phyloP scores from a whole-genome alignment of 2,797 vertebrate species.

The Ispidina picta region DNA sequence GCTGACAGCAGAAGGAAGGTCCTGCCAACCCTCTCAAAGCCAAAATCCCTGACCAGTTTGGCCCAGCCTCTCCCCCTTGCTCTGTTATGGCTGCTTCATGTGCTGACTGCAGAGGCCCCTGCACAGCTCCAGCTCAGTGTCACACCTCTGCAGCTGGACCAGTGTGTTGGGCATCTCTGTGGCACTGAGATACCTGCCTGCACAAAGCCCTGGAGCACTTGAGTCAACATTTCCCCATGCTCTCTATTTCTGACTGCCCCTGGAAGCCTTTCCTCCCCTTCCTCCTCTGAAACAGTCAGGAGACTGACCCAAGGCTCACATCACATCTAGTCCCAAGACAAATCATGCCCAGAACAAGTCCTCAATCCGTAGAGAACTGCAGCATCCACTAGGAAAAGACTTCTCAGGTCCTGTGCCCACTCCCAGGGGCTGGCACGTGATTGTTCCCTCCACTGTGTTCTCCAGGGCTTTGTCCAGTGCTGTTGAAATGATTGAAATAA shows the following conservation, averaged over 20 bases:
- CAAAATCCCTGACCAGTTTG: background rate
- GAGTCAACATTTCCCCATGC: background rate
- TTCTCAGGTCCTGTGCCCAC: conserved; percentile 20
- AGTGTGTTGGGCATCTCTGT: background rate
- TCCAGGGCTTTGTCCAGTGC: conserved; percentile 60
- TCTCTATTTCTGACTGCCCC: background rate
- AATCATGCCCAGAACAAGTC: conserved; percentile 43
- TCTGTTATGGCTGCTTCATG: background rate
- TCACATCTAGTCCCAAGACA: conserved; percentile 43
- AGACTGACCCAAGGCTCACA: conserved; percentile 37
- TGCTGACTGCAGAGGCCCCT: background rate
- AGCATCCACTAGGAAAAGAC: conserved; percentile 29
- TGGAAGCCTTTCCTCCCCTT: background rate
- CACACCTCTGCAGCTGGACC: background rate
- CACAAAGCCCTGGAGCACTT: background rate
- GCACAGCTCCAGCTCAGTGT: background rate
- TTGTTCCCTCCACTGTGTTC: conserved; percentile 21
- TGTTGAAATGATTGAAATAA: conserved; percentile 62
- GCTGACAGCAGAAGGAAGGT: background rate
- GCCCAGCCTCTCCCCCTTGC: background rate
- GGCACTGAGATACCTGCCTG: background rate
- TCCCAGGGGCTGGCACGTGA: background rate
- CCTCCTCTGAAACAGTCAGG: background rate
- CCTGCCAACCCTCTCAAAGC: background rate
- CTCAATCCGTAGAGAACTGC: background rate